phyloP scores from a whole-genome alignment of 2,113 vertebrate species.

The Sinosuthora webbiana region DNA sequence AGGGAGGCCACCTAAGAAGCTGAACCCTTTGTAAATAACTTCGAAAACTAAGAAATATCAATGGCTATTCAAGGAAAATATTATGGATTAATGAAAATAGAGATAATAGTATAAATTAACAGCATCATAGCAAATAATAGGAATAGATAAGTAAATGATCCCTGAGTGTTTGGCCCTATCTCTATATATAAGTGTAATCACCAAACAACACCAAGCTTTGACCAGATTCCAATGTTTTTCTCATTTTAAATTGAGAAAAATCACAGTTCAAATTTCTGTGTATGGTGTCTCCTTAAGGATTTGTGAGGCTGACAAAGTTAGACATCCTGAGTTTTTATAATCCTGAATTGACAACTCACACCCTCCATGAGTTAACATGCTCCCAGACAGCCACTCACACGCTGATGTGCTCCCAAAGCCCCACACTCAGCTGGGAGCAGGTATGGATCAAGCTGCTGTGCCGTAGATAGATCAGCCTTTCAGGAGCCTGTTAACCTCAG shows the following conservation, averaged over 20 bases:
- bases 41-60: background rate
- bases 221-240: background rate
- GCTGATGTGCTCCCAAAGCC: rapidly evolving
- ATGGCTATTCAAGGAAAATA: background rate
- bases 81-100: background rate
- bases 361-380: background rate
- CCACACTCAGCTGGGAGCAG: background rate
- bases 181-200: background rate
- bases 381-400: background rate
- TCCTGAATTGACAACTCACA: background rate
- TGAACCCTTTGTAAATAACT: background rate
- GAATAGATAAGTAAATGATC: background rate
- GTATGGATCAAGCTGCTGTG: background rate
- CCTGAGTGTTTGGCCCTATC: background rate
- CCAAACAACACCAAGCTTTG: background rate
- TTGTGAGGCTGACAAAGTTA: background rate
- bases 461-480: background rate
- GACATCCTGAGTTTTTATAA: background rate
- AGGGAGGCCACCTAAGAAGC: background rate
- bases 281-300: background rate
- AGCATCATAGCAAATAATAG: background rate
- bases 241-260: background rate
- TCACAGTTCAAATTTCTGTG: background rate
- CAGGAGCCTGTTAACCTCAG: background rate
- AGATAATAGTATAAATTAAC: background rate